Percentiles rank a stretch among this genome's conserved stretches.
phyloP scores from a whole-genome alignment of 2,888 invertebrate genomes.

The Colostygia pectinataria region DNA sequence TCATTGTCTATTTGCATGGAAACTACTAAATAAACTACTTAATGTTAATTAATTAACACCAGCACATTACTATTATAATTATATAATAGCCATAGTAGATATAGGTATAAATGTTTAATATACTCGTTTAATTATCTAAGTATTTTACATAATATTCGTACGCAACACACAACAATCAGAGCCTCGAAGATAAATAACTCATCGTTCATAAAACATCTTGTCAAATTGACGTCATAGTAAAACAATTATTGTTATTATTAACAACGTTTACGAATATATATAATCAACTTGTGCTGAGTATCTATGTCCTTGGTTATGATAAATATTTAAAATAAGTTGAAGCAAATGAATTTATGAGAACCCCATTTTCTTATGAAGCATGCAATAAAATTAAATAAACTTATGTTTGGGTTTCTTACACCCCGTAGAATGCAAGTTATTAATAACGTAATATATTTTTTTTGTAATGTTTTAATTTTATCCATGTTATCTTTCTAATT shows the following conservation, averaged over 20 bases:
- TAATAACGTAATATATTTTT: too few species aligned
- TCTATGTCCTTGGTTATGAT: conserved; percentile 20
- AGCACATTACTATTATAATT: conserved; percentile 30
- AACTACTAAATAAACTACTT: conserved; percentile 36
- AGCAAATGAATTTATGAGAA: conserved; percentile 8
- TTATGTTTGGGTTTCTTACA: too few species aligned
- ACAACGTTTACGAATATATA: conserved; percentile 31
- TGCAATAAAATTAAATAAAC: too few species aligned
- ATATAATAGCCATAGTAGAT: not conserved
- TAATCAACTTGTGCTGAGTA: conserved; percentile 26
- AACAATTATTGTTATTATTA: conserved; percentile 44
- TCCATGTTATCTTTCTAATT: conserved; percentile 4
- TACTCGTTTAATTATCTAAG: conserved; percentile 3
- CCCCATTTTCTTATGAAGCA: too few species aligned
- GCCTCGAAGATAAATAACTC: conserved; percentile 34
- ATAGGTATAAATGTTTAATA: too few species aligned
- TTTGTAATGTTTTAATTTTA: too few species aligned
- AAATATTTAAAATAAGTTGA: conserved; percentile 10
- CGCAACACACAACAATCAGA: conserved; percentile 33
- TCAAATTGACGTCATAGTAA: conserved; percentile 47
- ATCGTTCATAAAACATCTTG: conserved; percentile 41
- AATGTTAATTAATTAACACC: conserved; percentile 40
- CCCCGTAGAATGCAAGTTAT: too few species aligned
- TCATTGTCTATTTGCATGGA: conserved; percentile 53
- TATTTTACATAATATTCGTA: conserved; percentile 27